These are phyloP conservation scores for Progne subis DNA, from an alignment of 2,113 vertebrate species.

Conservation along the genomic window DNA sequence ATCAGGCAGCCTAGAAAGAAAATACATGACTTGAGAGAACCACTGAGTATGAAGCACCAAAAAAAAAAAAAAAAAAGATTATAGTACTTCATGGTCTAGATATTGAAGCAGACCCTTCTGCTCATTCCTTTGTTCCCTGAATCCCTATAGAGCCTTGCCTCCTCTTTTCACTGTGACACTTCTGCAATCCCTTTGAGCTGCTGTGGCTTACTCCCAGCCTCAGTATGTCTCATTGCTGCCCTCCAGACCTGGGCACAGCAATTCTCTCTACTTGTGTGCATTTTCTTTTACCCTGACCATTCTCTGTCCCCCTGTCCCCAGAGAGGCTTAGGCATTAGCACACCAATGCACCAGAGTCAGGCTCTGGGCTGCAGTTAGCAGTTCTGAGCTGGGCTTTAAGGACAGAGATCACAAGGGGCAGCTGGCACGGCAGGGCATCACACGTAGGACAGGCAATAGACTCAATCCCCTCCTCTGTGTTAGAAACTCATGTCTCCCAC, in stretches of 20 bases:
- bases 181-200: not conserved
- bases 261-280: not conserved
- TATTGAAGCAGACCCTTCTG: not conserved
- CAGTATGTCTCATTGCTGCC: not conserved
- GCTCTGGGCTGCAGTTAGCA: not conserved
- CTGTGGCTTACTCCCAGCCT: not conserved
- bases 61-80: not conserved
- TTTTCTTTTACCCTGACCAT: not conserved
- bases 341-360: not conserved
- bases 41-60: not conserved
- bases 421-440: not conserved
- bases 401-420: not conserved
- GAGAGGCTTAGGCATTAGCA: not conserved
- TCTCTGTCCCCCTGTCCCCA: not conserved
- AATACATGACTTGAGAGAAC: not conserved
- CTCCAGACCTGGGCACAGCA: not conserved
- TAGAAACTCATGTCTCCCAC: not conserved
- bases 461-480: not conserved
- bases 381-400: not conserved
- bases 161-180: not conserved
- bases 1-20: not conserved
- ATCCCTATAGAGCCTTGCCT: not conserved
- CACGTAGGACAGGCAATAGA: not conserved
- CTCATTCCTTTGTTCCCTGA: not conserved
- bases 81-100: not conserved